Evolutionary conservation across 2,888 invertebrate species (phyloP).

Genomic region (Drosophila incognita): DNA sequence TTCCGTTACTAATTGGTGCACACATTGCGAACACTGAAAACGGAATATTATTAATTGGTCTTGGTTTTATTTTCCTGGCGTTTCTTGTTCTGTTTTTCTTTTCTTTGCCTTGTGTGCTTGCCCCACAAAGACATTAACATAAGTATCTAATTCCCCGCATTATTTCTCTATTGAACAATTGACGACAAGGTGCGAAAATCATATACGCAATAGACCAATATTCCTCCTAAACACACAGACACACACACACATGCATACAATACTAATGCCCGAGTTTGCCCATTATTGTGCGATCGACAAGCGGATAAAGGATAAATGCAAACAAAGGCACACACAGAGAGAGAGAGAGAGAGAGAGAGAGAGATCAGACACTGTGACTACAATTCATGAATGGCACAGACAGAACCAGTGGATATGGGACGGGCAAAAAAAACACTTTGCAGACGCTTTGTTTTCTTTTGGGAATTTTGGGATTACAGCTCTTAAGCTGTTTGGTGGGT

Average conservation of each 20-base stretch:
- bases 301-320: constrained; percentile 55
- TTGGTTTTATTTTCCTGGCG: neutral
- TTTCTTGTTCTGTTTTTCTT: neutral
- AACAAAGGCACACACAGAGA: neutral
- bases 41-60: constrained; percentile 54
- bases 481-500: constrained; percentile 74
- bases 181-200: constrained; percentile 74
- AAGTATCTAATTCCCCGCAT: constrained; percentile 32
- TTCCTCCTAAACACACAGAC: constrained; percentile 1
- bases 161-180: constrained; percentile 54
- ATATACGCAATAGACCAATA: constrained; percentile 38
- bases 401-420: constrained; percentile 11
- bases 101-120: neutral
- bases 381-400: constrained; percentile 59
- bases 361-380: constrained; percentile 42
- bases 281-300: constrained; percentile 76
- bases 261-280: constrained; percentile 53
- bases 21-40: constrained; percentile 23
- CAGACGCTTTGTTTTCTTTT: constrained; percentile 58
- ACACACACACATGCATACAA: constrained; percentile 8
- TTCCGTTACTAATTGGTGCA: constrained; percentile 56
- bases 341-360: neutral
- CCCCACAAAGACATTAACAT: constrained; percentile 23
- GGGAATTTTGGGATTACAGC: constrained; percentile 72
- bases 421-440: constrained; percentile 54